Percentiles rank a stretch among this genome's conserved stretches.
Evolutionary conservation across 2,797 vertebrate species (phyloP).

Genomic region (Hemibagrus guttatus): DNA sequence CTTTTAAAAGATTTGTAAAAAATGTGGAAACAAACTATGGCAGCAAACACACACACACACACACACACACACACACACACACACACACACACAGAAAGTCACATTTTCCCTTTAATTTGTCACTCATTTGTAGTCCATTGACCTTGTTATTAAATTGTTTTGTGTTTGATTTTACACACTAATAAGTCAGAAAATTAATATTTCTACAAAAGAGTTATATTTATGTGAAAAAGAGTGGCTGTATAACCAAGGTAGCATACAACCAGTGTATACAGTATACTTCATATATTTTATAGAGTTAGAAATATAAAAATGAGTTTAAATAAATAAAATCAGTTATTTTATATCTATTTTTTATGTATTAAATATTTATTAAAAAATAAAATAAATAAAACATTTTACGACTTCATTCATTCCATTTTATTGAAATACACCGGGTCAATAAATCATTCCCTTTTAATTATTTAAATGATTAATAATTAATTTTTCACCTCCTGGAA

Average conservation of each 20-base stretch:
- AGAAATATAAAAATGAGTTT: neutral
- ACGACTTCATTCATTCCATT: neutral
- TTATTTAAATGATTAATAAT: neutral
- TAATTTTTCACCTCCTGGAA: neutral
- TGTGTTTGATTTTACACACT: neutral
- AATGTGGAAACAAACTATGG: neutral
- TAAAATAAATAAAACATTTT: neutral
- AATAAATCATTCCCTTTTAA: neutral
- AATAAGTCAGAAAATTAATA: neutral
- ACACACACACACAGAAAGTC: neutral
- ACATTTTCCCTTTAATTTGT: too few relatives aligned
- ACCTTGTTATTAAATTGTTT: neutral
- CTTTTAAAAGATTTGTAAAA: neutral
- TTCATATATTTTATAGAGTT: neutral
- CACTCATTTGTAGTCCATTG: neutral
- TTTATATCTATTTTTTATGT: too few relatives aligned
- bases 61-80: neutral
- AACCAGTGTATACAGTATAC: neutral
- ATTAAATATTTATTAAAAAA: neutral
- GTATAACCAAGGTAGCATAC: neutral
- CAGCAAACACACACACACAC: neutral
- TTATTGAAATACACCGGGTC: neutral
- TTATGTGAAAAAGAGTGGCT: too few relatives aligned
- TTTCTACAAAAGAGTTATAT: neutral
- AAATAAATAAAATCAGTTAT: too few relatives aligned